Evolutionary conservation across 2,113 vertebrate species (phyloP).

Genomic region (Pituophis catenifer): DNA sequence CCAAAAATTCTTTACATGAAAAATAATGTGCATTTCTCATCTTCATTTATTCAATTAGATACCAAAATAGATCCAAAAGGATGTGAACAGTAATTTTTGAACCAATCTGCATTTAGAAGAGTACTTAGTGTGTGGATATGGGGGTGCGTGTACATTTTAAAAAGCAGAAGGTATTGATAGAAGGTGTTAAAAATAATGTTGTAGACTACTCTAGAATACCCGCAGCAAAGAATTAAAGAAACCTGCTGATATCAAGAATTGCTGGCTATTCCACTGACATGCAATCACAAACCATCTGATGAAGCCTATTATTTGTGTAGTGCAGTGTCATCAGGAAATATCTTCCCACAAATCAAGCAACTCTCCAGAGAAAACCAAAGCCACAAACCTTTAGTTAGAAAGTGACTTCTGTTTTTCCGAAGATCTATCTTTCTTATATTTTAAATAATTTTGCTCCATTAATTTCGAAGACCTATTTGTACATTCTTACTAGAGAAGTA

Average conservation of each 20-base stretch:
- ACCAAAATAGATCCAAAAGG: slow-evolving; percentile 10
- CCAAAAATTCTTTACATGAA: not conserved
- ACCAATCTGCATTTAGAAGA: not conserved
- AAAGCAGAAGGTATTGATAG: not conserved
- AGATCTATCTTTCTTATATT: not conserved
- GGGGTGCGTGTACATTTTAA: not conserved
- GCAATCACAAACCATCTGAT: slow-evolving; percentile 25
- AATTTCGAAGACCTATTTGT: not conserved
- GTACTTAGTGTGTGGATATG: not conserved
- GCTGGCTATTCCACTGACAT: slow-evolving; percentile 15
- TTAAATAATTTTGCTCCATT: not conserved
- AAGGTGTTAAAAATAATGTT: not conserved
- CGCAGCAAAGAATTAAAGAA: slow-evolving; percentile 26
- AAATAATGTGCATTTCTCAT: not conserved
- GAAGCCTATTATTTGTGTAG: slow-evolving; percentile 58
- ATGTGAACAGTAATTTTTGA: not conserved
- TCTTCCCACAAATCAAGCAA: slow-evolving; percentile 35
- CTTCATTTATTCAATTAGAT: not conserved
- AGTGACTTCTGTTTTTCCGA: not conserved
- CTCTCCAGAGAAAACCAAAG: slow-evolving; percentile 32
- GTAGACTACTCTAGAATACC: slow-evolving; percentile 13
- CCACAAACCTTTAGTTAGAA: slow-evolving; percentile 3
- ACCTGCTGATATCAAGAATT: slow-evolving; percentile 38
- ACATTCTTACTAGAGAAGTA: not conserved
- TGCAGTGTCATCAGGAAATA: slow-evolving; percentile 57